Conservation (phyloP, 2,797 vertebrate genomes). For the Phoeniculus purpureus region DNA sequence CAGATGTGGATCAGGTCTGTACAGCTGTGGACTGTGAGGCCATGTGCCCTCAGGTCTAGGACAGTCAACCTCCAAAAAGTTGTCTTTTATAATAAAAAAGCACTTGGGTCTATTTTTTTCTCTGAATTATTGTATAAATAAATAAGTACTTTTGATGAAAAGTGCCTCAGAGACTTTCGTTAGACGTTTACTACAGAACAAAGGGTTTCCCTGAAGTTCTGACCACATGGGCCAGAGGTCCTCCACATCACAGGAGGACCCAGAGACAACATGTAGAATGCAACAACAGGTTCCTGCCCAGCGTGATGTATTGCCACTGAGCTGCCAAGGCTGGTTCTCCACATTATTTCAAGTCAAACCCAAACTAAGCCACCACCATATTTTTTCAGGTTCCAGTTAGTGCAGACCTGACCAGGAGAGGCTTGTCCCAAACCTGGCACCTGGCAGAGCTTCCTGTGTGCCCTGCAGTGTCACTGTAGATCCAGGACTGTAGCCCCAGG, state of each 20-base stretch:
- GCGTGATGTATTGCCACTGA: rapidly evolving
- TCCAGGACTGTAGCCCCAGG: background rate
- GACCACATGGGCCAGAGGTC: background rate
- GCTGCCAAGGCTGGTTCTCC: background rate
- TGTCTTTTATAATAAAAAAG: background rate
- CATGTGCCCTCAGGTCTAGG: background rate
- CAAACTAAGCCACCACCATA: background rate
- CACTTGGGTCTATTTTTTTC: background rate
- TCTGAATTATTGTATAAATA: background rate
- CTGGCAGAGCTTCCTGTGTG: background rate
- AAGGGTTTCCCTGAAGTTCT: background rate
- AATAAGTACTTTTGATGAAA: slow-evolving; percentile 17
- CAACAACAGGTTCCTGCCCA: background rate
- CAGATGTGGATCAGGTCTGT: background rate
- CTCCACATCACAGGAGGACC: background rate
- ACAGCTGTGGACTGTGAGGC: background rate
- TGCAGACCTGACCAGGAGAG: background rate
- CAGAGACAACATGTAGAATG: background rate
- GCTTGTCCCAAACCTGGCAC: background rate
- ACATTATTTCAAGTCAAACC: background rate
- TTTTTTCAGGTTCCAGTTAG: background rate
- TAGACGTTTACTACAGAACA: background rate
- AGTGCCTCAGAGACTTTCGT: background rate
- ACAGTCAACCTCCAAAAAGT: background rate
- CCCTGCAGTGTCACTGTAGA: background rate